These are phyloP conservation scores for Chaetodon auriga DNA, from an alignment of 2,113 vertebrate species.

Conservation along the genomic window DNA sequence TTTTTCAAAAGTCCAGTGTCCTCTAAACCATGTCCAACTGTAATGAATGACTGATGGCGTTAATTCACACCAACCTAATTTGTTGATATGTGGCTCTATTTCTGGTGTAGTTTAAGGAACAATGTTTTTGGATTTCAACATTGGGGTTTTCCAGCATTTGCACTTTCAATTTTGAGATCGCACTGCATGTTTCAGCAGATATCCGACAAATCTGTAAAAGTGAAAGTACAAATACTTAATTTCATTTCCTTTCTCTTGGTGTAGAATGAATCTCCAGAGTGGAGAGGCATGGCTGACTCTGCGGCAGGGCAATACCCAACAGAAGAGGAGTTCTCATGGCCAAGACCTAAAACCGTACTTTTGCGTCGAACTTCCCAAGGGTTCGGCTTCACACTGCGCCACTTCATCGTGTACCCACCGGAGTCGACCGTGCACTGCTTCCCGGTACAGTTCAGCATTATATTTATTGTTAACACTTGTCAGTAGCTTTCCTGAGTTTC, in stretches of 20 bases:
- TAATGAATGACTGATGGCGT: neutral
- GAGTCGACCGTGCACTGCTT: conserved; percentile 92
- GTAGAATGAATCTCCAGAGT: conserved; percentile 75
- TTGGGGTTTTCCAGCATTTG: neutral
- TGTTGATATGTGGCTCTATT: neutral
- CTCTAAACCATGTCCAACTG: neutral
- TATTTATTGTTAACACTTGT: neutral
- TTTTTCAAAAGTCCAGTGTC: neutral
- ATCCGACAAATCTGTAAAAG: neutral
- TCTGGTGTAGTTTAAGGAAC: neutral
- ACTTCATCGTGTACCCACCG: conserved; percentile 98
- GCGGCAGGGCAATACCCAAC: conserved; percentile 47
- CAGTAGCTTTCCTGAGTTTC: neutral
- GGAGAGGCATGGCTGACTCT: conserved; percentile 63
- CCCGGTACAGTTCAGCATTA: conserved; percentile 82
- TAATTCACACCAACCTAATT: neutral
- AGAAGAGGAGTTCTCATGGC: conserved; percentile 97
- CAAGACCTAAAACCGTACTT: conserved; percentile 91
- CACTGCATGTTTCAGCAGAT: neutral
- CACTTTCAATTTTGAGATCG: conserved; percentile 4
- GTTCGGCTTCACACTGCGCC: conserved; percentile 97
- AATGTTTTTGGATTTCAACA: neutral
- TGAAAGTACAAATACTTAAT: neutral
- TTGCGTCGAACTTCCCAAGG: conserved; percentile 92
- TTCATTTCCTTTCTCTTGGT: conserved; percentile 15